Conservation (phyloP, 2,797 vertebrate genomes). For the Acipenser transmontanus region DNA sequence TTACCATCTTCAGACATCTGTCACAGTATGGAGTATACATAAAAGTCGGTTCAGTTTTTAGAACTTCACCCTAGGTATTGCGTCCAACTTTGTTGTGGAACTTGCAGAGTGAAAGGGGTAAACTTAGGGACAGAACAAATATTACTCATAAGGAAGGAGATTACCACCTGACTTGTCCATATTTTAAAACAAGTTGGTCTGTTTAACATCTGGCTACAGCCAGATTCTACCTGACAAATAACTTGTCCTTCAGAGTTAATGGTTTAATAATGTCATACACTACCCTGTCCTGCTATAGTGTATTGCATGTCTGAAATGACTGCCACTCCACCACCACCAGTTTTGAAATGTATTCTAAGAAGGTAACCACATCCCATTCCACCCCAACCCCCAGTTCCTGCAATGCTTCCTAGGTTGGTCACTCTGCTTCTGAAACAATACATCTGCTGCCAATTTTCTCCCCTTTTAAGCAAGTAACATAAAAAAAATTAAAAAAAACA, state of each 20-base stretch:
- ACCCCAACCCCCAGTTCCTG: not conserved
- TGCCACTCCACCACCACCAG: not conserved
- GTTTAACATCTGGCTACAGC: conserved; percentile 10
- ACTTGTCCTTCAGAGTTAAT: not conserved
- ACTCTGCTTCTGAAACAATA: conserved; percentile 26
- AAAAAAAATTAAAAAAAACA: conserved; percentile 21
- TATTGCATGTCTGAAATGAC: not conserved
- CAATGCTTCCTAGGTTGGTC: conserved; percentile 29
- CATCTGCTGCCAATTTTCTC: conserved; percentile 64
- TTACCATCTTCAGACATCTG: conserved; percentile 45
- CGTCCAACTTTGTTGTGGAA: conserved; percentile 26
- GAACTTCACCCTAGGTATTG: conserved; percentile 35
- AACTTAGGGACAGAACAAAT: conserved; percentile 26
- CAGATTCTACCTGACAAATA: conserved; percentile 13
- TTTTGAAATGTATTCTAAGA: not conserved
- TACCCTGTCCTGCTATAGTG: not conserved
- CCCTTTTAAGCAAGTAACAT: conserved; percentile 34
- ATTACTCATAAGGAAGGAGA: conserved; percentile 21
- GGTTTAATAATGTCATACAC: not conserved
- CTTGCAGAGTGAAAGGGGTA: conserved; percentile 29
- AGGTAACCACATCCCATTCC: conserved; percentile 2
- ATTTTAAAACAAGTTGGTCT: conserved; percentile 6
- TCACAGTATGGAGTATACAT: conserved; percentile 35
- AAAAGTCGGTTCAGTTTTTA: conserved; percentile 38
- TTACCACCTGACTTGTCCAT: conserved; percentile 7